Percentiles rank a stretch among this genome's conserved stretches.
Conservation (phyloP, 2,888 invertebrate species). For the Prostheceraeus crozeri region DNA sequence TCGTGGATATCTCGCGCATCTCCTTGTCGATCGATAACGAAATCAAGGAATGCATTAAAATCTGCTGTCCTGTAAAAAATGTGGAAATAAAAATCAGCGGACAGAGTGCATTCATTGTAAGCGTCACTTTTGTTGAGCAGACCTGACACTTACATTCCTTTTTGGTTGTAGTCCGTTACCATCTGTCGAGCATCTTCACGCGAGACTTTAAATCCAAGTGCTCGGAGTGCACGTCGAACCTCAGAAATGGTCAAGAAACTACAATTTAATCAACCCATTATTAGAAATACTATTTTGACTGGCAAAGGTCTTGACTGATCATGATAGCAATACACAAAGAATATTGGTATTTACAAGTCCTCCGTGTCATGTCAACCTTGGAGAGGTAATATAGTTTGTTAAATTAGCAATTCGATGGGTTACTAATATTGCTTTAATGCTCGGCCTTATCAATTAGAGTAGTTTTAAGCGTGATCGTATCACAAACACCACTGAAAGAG, state of each 20-base stretch:
- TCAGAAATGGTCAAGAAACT: conserved; percentile 48
- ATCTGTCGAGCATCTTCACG: conserved; percentile 49
- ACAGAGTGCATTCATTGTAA: conserved; percentile 7
- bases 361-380: no score
- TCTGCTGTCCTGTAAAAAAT: conserved; percentile 45
- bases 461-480: no score
- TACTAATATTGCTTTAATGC: no score
- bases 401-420: no score
- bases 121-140: not conserved
- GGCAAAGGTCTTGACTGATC: no score
- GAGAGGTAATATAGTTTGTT: no score
- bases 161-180: conserved; percentile 44
- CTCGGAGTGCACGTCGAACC: conserved; percentile 49
- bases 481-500: no score
- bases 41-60: conserved; percentile 53
- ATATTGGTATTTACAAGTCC: no score
- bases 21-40: conserved; percentile 53
- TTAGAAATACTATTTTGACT: no score
- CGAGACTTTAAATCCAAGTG: conserved; percentile 51
- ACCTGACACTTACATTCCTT: not conserved
- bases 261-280: no score
- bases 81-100: conserved; percentile 1
- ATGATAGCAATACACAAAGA: no score
- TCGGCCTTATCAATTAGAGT: no score
- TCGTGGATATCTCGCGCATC: conserved; percentile 52